Base-by-base conservation (phyloP, 2,888 invertebrate species). In the Apodemia mormo region DNA sequence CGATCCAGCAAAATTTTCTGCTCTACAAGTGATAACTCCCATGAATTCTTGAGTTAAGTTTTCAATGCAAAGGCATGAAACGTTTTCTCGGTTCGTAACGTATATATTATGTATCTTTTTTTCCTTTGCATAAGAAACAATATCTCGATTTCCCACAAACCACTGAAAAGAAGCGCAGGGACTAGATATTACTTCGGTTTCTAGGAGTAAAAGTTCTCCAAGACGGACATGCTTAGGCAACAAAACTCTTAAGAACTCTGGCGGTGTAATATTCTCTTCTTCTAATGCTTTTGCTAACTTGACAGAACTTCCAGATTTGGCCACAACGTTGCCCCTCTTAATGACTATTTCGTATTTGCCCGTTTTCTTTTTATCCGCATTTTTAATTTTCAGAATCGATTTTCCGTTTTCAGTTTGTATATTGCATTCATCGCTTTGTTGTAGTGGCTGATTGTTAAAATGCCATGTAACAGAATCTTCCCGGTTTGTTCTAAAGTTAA, bases 281-380 rank as follows among this genome's bases (percentile, higher is more conserved):
- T 95, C 94, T 72, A 94, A 89, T 30, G 93, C 88, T 82, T 95
- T 95, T 54, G 94, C 94, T 22, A 98, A 94, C 72, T 96, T 95
- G n/a, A 98, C 95, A 0, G 97, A 96, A 71, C 97, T 96, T 3
- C 96, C 96, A 52, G 97, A 96, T 80, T 96, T 95, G 1, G 96
- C 96, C 81, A 97, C 96, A 12, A 97, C 96, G 65, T 95, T 95
- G 72, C 95, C 94, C 87, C 97, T 76, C 79, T 95, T 94, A n/a
- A 97, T 96, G 40, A 96, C 94, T 14, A 98, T 96, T 93, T 98
- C 98, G 86, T 98, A 98, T 87, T 97, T 97, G 43, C 98, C 98
- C 72, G 95, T 94, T 82, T 97, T 96, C 81, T 96, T 96, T 83
- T 96, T 96, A 64, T 95, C 95, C 78, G 95, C 94, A 75, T 96